These are phyloP conservation scores for Salvelinus sp. DNA, from an alignment of 2,113 vertebrate species.

Conservation along the genomic window DNA sequence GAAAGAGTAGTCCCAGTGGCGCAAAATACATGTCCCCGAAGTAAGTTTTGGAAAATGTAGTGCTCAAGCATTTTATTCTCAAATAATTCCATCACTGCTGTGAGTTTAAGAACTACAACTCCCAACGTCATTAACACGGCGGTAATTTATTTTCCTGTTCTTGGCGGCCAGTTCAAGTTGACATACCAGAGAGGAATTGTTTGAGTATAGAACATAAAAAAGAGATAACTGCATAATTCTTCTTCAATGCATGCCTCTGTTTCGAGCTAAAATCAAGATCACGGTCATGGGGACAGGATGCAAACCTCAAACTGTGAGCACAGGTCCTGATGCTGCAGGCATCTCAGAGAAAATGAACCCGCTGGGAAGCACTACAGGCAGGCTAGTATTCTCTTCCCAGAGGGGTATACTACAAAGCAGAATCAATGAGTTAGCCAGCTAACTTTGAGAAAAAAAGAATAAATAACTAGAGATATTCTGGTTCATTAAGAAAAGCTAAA, in stretches of 20 bases:
- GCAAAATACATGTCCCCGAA: slow-evolving; percentile 11
- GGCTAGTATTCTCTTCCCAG: not conserved
- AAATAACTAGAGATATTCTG: no score
- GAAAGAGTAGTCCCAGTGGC: slow-evolving; percentile 47
- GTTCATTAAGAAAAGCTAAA: no score
- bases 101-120: slow-evolving; percentile 62
- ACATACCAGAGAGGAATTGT: slow-evolving; percentile 74
- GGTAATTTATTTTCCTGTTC: slow-evolving; percentile 60
- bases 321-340: slow-evolving; percentile 50
- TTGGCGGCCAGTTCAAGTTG: slow-evolving; percentile 96
- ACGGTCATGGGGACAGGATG: slow-evolving; percentile 28
- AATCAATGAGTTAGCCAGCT: no score
- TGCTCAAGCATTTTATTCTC: slow-evolving; percentile 32
- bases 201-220: no score
- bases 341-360: slow-evolving; percentile 88
- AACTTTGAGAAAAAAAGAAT: no score
- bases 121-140: slow-evolving; percentile 60
- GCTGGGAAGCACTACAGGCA: slow-evolving; percentile 90
- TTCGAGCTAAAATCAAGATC: slow-evolving; percentile 45
- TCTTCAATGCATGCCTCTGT: no score
- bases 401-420: not conserved
- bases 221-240: no score
- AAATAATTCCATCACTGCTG: slow-evolving; percentile 8
- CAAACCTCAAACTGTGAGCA: not conserved
- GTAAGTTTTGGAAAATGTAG: slow-evolving; percentile 64